Evolutionary conservation across 2,797 vertebrate species (phyloP).

Genomic region (Spondyliosoma cantharus): DNA sequence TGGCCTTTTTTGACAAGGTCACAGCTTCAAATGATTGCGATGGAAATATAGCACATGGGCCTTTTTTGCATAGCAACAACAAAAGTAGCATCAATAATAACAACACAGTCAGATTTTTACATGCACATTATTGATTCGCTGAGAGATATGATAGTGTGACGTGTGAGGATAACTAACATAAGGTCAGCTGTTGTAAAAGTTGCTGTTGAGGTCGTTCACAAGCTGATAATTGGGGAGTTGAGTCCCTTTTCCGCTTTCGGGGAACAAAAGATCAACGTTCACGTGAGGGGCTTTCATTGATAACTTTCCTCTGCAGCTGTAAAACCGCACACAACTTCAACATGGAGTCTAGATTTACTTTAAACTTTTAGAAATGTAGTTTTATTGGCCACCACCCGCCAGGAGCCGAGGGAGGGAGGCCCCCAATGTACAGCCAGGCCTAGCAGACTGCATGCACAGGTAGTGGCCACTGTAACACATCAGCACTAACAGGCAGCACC

Average conservation of each 20-base stretch:
- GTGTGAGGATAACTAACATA: not conserved
- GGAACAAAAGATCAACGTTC: not conserved
- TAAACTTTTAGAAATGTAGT: conserved; percentile 34
- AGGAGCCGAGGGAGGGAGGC: conserved; percentile 37
- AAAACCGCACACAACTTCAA: not conserved
- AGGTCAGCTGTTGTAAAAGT: conserved; percentile 49
- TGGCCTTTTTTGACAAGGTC: conserved; percentile 78
- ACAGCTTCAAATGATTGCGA: conserved; percentile 72
- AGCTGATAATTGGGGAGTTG: conserved; percentile 2
- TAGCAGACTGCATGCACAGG: conserved; percentile 75
- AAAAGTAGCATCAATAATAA: conserved; percentile 51
- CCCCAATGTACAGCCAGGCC: conserved; percentile 57
- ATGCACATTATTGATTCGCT: not conserved
- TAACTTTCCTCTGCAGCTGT: conserved; percentile 17
- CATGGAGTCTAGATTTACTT: conserved; percentile 6
- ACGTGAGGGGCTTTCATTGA: not conserved
- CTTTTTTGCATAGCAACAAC: conserved; percentile 81
- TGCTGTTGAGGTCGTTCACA: conserved; percentile 24
- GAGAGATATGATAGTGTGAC: not conserved
- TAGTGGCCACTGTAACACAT: conserved; percentile 81
- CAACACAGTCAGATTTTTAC: conserved; percentile 24
- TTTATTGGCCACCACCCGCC: conserved; percentile 23
- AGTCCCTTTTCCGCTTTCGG: conserved; percentile 10
- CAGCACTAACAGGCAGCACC: conserved; percentile 77
- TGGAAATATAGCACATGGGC: conserved; percentile 65